A percentile compares a stretch with the other conserved stretches of the same genome.
These are phyloP conservation scores for Leptinotarsa peninsularis DNA, from an alignment of 2,888 invertebrate species.

Conservation along the genomic window DNA sequence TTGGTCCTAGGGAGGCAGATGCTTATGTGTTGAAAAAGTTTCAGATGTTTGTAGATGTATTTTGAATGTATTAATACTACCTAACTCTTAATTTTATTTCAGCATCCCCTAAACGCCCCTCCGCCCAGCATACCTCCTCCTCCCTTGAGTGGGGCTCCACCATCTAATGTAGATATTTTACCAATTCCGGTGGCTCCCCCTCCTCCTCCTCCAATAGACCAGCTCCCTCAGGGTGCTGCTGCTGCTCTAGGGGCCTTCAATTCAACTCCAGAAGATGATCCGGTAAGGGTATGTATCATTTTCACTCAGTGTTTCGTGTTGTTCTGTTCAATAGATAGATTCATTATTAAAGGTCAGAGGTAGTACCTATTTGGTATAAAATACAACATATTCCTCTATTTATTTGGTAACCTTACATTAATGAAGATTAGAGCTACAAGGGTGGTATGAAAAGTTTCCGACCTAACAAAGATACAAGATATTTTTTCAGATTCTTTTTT, in stretches of 20 bases:
- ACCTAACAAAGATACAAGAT: too few relatives aligned
- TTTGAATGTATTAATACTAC: not conserved
- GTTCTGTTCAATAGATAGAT: too few relatives aligned
- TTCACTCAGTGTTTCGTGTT: not conserved
- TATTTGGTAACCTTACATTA: too few relatives aligned
- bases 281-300: constrained; percentile 36
- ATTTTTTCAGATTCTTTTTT: too few relatives aligned
- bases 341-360: too few relatives aligned
- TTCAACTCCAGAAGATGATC: constrained; percentile 53
- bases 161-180: constrained; percentile 33
- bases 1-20: too few relatives aligned
- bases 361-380: too few relatives aligned
- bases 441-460: too few relatives aligned
- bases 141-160: constrained; percentile 50
- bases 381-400: too few relatives aligned
- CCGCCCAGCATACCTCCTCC: constrained; percentile 55
- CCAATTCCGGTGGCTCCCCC: constrained; percentile 48
- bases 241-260: constrained; percentile 56
- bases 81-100: constrained; percentile 55
- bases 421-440: too few relatives aligned
- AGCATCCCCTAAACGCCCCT: constrained; percentile 62
- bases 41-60: constrained; percentile 13
- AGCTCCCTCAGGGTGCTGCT: constrained; percentile 55
- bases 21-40: too few relatives aligned
- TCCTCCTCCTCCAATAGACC: constrained; percentile 58